Conservation (phyloP, 2,888 invertebrate species). For the Sinohyriopsis cumingii region DNA sequence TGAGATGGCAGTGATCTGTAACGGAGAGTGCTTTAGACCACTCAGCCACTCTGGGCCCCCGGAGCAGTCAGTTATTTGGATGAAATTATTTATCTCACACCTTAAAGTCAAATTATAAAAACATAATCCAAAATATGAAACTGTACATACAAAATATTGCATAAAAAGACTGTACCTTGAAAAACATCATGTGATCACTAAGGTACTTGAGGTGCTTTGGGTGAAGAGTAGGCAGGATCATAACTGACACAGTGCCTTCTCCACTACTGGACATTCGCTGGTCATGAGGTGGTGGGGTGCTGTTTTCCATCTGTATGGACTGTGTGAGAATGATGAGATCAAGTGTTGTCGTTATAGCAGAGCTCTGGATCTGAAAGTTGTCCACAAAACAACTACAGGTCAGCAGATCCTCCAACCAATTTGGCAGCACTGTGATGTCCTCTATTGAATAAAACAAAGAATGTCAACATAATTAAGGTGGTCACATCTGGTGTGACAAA, state of each 20-base stretch:
- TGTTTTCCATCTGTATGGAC: constrained; percentile 67
- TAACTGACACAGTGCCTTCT: constrained; percentile 76
- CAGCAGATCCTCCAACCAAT: constrained; percentile 82
- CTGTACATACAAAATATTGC: not conserved
- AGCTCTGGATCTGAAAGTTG: constrained; percentile 74
- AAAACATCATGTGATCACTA: constrained; percentile 80
- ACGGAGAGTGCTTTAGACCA: too few species aligned
- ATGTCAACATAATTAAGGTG: too few species aligned
- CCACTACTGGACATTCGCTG: constrained; percentile 22
- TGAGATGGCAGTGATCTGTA: too few species aligned
- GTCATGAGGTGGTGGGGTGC: constrained; percentile 12
- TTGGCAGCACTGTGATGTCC: constrained; percentile 71
- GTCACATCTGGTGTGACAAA: too few species aligned
- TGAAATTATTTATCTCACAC: too few species aligned
- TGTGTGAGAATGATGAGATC: constrained; percentile 81
- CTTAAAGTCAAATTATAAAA: too few species aligned
- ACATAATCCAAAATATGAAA: not conserved
- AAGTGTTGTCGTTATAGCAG: constrained; percentile 81
- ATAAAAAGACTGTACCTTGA: constrained; percentile 74
- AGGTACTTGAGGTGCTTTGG: constrained; percentile 80
- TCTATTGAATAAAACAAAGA: too few species aligned
- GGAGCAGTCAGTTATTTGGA: too few species aligned
- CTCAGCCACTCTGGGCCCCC: too few species aligned
- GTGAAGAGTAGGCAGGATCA: constrained; percentile 81
- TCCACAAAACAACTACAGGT: constrained; percentile 80